These are phyloP conservation scores for Ctena decussata DNA, from an alignment of 2,888 invertebrate genomes.

Conservation along the genomic window DNA sequence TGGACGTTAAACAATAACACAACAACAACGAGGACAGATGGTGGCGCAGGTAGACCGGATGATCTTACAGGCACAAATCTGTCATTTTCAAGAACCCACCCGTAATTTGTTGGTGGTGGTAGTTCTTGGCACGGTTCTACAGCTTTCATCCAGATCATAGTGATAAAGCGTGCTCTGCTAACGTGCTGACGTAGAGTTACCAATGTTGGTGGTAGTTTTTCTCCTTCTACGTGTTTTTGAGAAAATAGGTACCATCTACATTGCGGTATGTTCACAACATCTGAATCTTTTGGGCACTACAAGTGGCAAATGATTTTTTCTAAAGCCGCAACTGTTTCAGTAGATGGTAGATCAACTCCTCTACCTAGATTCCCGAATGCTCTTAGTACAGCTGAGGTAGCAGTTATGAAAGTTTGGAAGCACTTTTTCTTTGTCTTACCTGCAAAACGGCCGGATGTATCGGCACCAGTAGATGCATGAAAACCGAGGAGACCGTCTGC, in stretches of 20 bases:
- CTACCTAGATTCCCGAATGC: not conserved
- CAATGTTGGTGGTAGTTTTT: not conserved
- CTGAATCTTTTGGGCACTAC: not conserved
- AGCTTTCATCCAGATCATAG: slow-evolving; percentile 4
- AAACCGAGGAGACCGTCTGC: not conserved
- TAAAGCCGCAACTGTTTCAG: not conserved
- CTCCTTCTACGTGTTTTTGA: not conserved
- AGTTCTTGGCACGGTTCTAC: not conserved
- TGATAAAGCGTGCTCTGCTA: not conserved
- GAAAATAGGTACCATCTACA: slow-evolving; percentile 9
- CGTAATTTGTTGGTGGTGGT: not conserved
- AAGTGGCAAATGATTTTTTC: not conserved
- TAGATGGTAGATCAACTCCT: not conserved
- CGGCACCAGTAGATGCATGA: not conserved
- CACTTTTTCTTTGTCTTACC: not conserved
- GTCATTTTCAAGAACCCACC: not conserved
- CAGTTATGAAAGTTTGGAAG: not conserved
- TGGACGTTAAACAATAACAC: no score
- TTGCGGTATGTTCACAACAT: not conserved
- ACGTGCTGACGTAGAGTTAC: not conserved
- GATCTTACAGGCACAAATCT: not conserved
- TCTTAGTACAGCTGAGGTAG: not conserved
- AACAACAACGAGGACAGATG: not conserved
- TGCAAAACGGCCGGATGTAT: not conserved
- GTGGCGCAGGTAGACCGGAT: not conserved